These are phyloP conservation scores for Drosophila fuyamai DNA, from an alignment of 1,140 invertebrate species.

Conservation along the genomic window DNA sequence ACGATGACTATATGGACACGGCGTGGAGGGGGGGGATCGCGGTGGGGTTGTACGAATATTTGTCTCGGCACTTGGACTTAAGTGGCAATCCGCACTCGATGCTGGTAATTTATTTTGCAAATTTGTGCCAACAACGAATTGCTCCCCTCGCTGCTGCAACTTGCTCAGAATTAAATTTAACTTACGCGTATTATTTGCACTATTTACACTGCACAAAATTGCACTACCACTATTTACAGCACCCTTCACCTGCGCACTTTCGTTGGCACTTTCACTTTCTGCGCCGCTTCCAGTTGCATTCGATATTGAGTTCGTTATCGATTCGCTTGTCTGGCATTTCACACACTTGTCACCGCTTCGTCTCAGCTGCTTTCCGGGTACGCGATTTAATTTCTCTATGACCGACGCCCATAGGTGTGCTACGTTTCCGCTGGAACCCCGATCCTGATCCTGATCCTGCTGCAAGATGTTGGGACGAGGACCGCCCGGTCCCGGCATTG, in stretches of 20 bases:
- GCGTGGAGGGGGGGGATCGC: constrained; percentile 10
- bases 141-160: constrained; percentile 17
- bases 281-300: constrained; percentile 55
- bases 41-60: constrained; percentile 36
- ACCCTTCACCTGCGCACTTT: constrained; percentile 1
- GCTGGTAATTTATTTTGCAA: constrained; percentile 79
- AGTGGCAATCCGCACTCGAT: constrained; percentile 67
- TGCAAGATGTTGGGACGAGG: constrained; percentile 35
- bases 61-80: constrained; percentile 59
- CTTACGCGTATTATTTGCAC: constrained; percentile 75
- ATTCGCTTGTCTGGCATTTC: constrained; percentile 54
- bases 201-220: constrained; percentile 81
- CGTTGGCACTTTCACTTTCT: constrained; percentile 34
- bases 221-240: constrained; percentile 60
- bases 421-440: constrained; percentile 28
- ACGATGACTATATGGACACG: constrained; percentile 9
- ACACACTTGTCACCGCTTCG: constrained; percentile 31
- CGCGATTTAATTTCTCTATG: constrained; percentile 14
- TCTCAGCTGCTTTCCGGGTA: constrained; percentile 5
- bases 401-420: constrained; percentile 58
- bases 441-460: constrained; percentile 11
- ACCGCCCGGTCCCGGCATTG: constrained; percentile 52
- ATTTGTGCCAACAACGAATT: constrained; percentile 67
- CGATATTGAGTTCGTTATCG: constrained; percentile 30
- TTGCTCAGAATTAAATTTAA: constrained; percentile 79